A percentile compares a stretch with the other conserved stretches of the same genome.
Evolutionary conservation across 2,888 invertebrate species (phyloP).

Genomic region (Hyposoter didymator): DNA sequence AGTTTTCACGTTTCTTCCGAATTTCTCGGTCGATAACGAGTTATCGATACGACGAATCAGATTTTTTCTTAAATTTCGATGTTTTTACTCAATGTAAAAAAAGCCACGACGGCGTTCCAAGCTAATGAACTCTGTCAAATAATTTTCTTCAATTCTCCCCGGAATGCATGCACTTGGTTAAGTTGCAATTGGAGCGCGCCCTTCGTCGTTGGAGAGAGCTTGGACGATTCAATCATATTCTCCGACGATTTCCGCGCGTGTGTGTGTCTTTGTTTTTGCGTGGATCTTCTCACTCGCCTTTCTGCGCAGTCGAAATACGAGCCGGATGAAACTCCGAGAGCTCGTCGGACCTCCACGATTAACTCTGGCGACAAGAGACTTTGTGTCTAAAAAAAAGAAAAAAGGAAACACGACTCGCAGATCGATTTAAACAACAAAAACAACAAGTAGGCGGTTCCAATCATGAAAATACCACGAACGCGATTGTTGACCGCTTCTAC

Average conservation of each 20-base stretch:
- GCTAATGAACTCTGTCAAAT: neutral
- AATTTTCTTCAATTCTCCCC: constrained; percentile 2
- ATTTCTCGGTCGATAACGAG: constrained; percentile 32
- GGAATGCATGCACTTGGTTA: constrained; percentile 7
- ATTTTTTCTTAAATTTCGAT: constrained; percentile 6
- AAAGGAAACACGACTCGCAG: constrained; percentile 41
- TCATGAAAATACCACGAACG: constrained; percentile 26
- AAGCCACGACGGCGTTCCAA: constrained; percentile 9
- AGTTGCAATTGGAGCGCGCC: neutral
- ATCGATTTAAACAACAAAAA: constrained; percentile 38
- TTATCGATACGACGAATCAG: constrained; percentile 6
- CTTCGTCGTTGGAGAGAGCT: neutral
- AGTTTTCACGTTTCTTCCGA: too few relatives aligned
- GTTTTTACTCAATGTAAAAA: constrained; percentile 16
- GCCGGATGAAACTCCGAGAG: constrained; percentile 33
- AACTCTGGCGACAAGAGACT: constrained; percentile 30
- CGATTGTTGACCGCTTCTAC: constrained; percentile 56
- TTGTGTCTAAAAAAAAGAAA: constrained; percentile 30
- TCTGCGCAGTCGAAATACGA: constrained; percentile 21
- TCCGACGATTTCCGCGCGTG: constrained; percentile 9
- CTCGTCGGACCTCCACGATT: constrained; percentile 10
- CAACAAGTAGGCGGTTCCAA: constrained; percentile 30
- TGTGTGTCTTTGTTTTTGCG: constrained; percentile 25
- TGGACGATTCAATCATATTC: constrained; percentile 28
- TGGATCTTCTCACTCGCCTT: constrained; percentile 1